phyloP scores from a whole-genome alignment of 37 sponge, comb jelly and placozoan species.

The Spongilla lacustris region DNA sequence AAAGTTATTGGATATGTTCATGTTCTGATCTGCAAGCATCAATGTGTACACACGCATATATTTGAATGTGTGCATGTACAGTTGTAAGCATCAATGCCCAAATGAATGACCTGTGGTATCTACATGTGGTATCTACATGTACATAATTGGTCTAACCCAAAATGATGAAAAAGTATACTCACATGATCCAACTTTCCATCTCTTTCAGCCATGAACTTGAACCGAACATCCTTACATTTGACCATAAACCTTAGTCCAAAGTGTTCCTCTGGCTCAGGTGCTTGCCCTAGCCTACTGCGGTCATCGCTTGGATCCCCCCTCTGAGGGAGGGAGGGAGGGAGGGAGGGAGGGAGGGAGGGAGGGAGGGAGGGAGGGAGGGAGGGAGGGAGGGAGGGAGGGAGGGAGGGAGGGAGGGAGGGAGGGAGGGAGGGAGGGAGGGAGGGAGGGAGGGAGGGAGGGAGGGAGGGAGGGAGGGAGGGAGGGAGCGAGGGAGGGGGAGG shows the following conservation, averaged over 20 bases:
- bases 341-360: slow-evolving; percentile 32
- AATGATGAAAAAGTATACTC: background rate
- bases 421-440: background rate
- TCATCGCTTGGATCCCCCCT: background rate
- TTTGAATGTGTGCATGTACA: slow-evolving; percentile 15
- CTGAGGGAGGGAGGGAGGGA: background rate
- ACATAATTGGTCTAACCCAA: too few species aligned
- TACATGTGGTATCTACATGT: slow-evolving; percentile 2
- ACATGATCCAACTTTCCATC: slow-evolving; percentile 56
- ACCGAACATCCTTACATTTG: slow-evolving; percentile 31
- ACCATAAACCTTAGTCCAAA: slow-evolving; percentile 61
- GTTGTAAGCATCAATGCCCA: slow-evolving; percentile 20
- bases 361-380: slow-evolving; percentile 23
- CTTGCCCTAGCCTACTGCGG: background rate
- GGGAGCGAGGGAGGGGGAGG: background rate
- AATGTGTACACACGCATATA: slow-evolving; percentile 20
- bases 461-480: background rate
- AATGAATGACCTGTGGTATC: too few species aligned
- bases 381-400: slow-evolving; percentile 20
- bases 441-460: background rate
- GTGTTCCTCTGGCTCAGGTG: slow-evolving; percentile 50
- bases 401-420: slow-evolving; percentile 25
- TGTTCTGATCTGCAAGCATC: slow-evolving; percentile 8
- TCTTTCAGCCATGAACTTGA: slow-evolving; percentile 42
- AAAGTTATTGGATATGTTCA: background rate